phyloP scores from a whole-genome alignment of 2,888 invertebrate species.

The Odontocerum albicorne region DNA sequence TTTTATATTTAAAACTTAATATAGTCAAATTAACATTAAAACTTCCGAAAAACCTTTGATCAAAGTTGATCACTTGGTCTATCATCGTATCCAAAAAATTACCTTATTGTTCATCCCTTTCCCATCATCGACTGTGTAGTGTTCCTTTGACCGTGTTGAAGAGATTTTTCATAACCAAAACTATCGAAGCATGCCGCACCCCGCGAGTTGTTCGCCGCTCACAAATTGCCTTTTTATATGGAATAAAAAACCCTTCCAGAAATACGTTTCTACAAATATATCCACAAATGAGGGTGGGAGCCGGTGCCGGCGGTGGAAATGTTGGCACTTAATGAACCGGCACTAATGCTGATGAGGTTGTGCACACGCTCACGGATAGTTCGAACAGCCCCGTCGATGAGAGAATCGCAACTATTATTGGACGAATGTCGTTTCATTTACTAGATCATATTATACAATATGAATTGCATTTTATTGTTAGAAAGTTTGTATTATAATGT shows the following conservation, averaged over 20 bases:
- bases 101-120: background rate
- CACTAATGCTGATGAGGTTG: slow-evolving; percentile 30
- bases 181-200: slow-evolving; percentile 24
- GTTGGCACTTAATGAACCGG: slow-evolving; percentile 37
- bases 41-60: background rate
- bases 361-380: background rate
- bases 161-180: slow-evolving; percentile 6
- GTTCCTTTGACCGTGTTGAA: background rate
- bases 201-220: slow-evolving; percentile 23
- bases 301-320: slow-evolving; percentile 24
- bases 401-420: too few species aligned
- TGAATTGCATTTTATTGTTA: too few species aligned
- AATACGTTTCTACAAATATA: slow-evolving; percentile 33
- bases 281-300: slow-evolving; percentile 14
- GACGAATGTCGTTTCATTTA: too few species aligned
- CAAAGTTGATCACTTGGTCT: background rate
- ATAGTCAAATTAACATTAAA: too few species aligned
- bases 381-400: background rate
- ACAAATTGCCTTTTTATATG: slow-evolving; percentile 28
- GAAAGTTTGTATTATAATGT: too few species aligned
- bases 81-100: background rate
- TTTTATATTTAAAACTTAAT: too few species aligned
- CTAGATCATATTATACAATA: too few species aligned
- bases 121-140: background rate
- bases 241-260: slow-evolving; percentile 33